A percentile compares a stretch with the other conserved stretches of the same genome.
Conservation (phyloP, 2,888 invertebrate species). For the Drosophila eohydei region DNA sequence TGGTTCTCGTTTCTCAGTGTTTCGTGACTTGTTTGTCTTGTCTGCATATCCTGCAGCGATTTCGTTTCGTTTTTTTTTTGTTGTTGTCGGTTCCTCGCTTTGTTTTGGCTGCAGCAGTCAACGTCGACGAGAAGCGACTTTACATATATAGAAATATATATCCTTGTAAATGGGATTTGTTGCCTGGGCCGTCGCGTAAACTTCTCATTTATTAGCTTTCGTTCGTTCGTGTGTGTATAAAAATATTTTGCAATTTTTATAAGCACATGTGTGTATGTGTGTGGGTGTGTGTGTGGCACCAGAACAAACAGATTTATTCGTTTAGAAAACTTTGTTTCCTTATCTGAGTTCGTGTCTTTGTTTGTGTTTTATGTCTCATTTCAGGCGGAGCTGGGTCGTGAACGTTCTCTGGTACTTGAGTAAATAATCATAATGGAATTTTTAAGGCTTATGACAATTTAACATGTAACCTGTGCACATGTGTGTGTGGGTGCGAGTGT, state of each 20-base stretch:
- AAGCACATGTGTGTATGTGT: slow-evolving; percentile 36
- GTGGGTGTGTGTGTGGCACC: slow-evolving; percentile 52
- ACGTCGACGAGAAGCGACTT: slow-evolving; percentile 24
- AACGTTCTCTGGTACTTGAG: slow-evolving; percentile 53
- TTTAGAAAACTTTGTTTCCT: slow-evolving; percentile 78
- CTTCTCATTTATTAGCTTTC: slow-evolving; percentile 77
- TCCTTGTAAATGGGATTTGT: slow-evolving; percentile 73
- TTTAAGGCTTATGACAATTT: slow-evolving; percentile 77
- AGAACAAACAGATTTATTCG: slow-evolving; percentile 77
- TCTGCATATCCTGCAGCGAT: slow-evolving; percentile 81
- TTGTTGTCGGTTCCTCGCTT: slow-evolving; percentile 15
- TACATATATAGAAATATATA: slow-evolving; percentile 23
- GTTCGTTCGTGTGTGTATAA: slow-evolving; percentile 18
- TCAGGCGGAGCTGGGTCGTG: not conserved
- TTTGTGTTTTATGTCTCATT: slow-evolving; percentile 57
- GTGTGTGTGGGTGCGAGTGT: slow-evolving; percentile 6
- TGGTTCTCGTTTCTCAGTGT: slow-evolving; percentile 32
- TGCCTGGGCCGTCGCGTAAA: slow-evolving; percentile 71
- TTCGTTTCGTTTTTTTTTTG: slow-evolving; percentile 24
- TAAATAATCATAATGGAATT: slow-evolving; percentile 79
- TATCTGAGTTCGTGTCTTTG: slow-evolving; percentile 63
- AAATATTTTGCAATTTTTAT: slow-evolving; percentile 77
- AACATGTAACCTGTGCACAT: slow-evolving; percentile 53
- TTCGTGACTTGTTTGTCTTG: slow-evolving; percentile 79
- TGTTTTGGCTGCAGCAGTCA: slow-evolving; percentile 56